Conservation (phyloP, 2,888 invertebrate species). For the Aplocera efformata region DNA sequence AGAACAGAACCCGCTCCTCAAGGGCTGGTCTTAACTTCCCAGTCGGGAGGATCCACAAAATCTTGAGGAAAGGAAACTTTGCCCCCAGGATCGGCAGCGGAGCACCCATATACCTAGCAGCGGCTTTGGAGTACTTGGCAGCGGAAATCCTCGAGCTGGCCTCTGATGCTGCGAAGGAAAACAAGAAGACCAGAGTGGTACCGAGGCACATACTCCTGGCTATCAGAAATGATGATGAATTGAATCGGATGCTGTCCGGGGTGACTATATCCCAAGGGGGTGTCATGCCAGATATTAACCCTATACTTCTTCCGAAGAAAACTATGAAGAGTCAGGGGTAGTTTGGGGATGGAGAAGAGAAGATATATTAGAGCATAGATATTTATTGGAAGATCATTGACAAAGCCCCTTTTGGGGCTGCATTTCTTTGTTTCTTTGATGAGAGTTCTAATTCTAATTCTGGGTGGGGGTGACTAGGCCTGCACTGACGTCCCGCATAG, state of each 20-base stretch:
- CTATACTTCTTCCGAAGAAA: constrained; percentile 53
- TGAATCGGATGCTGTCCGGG: constrained; percentile 47
- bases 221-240: constrained; percentile 56
- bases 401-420: constrained; percentile 26
- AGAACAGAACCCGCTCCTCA: constrained; percentile 55
- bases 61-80: constrained; percentile 81
- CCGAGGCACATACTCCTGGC: constrained; percentile 56
- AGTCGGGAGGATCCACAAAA: constrained; percentile 79
- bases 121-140: constrained; percentile 83
- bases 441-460: no score
- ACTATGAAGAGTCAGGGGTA: constrained; percentile 36
- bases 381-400: no score
- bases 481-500: no score
- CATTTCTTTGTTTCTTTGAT: constrained; percentile 14
- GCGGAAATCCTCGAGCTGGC: constrained; percentile 85
- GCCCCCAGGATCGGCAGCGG: constrained; percentile 78
- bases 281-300: constrained; percentile 50
- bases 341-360: not conserved
- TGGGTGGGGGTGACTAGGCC: no score
- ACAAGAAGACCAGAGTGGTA: constrained; percentile 80
- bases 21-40: constrained; percentile 79
- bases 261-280: constrained; percentile 55
- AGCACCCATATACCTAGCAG: constrained; percentile 77
- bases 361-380: no score
- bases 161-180: constrained; percentile 82